Conservation (phyloP, 2,888 invertebrate genomes). For the Caenorhabditis sp. region DNA sequence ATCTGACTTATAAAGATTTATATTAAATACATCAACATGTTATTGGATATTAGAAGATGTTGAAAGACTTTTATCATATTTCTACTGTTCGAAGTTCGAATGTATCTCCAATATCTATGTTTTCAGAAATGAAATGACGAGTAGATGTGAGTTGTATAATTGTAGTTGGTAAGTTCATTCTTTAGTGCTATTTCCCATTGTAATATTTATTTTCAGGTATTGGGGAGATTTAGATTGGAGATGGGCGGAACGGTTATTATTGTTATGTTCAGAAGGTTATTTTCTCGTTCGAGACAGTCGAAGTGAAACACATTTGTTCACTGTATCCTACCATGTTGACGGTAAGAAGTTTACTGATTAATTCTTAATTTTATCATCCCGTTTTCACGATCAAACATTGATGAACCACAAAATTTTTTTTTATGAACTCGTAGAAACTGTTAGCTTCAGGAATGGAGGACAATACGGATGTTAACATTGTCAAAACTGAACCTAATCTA, state of each 20-base stretch:
- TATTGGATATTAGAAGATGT: too few relatives aligned
- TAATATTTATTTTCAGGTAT: constrained; percentile 73
- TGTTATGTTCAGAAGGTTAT: constrained; percentile 49
- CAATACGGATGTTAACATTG: too few relatives aligned
- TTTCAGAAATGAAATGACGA: neutral
- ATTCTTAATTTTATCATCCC: neutral
- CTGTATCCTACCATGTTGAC: constrained; percentile 37
- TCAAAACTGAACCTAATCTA: too few relatives aligned
- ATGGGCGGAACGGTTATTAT: constrained; percentile 77
- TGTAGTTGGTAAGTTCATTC: constrained; percentile 4
- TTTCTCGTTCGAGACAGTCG: constrained; percentile 62
- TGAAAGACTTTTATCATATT: too few relatives aligned
- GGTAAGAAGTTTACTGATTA: constrained; percentile 14
- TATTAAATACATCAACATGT: too few relatives aligned
- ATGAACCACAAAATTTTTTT: too few relatives aligned
- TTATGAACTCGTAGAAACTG: too few relatives aligned
- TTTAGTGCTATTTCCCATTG: neutral
- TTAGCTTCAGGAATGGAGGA: too few relatives aligned
- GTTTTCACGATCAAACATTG: too few relatives aligned
- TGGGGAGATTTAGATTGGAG: constrained; percentile 82
- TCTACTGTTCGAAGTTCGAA: too few relatives aligned
- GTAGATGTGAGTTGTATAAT: constrained; percentile 2
- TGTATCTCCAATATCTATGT: neutral
- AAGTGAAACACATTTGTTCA: constrained; percentile 45
- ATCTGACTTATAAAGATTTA: neutral